phyloP scores from a whole-genome alignment of 2,888 invertebrate genomes.

The Macrophya annulata region DNA sequence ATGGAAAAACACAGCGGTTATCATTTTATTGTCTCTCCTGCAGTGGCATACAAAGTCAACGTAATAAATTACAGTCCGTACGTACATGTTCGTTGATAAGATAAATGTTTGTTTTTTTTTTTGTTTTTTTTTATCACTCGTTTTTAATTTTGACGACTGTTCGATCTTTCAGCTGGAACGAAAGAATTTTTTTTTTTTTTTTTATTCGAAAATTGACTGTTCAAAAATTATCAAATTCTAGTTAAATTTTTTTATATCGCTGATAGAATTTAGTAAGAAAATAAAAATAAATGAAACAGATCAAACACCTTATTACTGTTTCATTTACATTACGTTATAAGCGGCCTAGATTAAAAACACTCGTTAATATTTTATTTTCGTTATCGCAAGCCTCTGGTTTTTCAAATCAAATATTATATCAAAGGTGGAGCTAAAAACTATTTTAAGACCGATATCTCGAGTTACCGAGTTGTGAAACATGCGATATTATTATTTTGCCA shows the following conservation, averaged over 20 bases:
- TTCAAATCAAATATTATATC: constrained; percentile 5
- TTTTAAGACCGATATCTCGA: background rate
- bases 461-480: background rate
- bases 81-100: too few species aligned
- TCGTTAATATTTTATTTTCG: background rate
- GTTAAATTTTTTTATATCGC: background rate
- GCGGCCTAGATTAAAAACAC: background rate
- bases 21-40: background rate
- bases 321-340: background rate
- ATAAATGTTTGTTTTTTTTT: too few species aligned
- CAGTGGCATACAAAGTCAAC: background rate
- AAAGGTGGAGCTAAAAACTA: background rate
- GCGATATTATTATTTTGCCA: background rate
- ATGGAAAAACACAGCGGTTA: background rate
- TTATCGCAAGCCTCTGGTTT: background rate
- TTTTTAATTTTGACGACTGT: too few species aligned
- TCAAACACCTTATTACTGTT: background rate
- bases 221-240: background rate
- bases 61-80: background rate
- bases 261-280: background rate
- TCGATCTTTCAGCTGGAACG: too few species aligned
- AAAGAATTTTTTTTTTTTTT: too few species aligned
- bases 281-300: background rate
- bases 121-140: too few species aligned
- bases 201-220: too few species aligned